These are phyloP conservation scores for Muscicapa comitata DNA, from an alignment of 2,797 vertebrate species.

Conservation along the genomic window DNA sequence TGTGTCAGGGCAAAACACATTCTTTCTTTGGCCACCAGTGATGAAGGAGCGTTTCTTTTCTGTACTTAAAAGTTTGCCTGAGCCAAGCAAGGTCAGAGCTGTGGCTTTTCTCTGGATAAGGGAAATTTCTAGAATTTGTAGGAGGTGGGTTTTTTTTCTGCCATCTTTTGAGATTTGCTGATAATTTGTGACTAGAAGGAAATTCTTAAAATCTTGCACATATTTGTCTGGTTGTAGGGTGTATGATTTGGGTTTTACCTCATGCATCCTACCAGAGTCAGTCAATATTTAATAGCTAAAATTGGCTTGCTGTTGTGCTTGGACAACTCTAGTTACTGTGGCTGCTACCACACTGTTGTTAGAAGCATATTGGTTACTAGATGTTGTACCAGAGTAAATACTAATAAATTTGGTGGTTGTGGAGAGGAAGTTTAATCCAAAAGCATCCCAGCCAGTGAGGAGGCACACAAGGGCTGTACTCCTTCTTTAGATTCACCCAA, in stretches of 20 bases:
- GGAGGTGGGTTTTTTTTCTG: background rate
- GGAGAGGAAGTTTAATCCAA: slow-evolving; percentile 13
- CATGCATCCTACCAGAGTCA: slow-evolving; percentile 5
- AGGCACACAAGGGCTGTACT: background rate
- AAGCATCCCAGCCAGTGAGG: background rate
- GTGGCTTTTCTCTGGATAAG: background rate
- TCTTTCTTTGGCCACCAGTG: background rate
- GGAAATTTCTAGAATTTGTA: background rate
- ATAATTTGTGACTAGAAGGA: slow-evolving; percentile 3
- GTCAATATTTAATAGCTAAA: slow-evolving; percentile 45
- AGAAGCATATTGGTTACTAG: slow-evolving; percentile 28
- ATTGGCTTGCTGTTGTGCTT: background rate
- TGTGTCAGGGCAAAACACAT: background rate
- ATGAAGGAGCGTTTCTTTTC: background rate
- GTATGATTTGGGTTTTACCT: background rate
- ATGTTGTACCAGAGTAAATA: slow-evolving; percentile 39
- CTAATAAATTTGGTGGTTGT: slow-evolving; percentile 30
- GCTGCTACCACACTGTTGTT: slow-evolving; percentile 37
- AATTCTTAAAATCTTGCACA: slow-evolving; percentile 27
- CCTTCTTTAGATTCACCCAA: background rate
- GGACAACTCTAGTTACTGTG: background rate
- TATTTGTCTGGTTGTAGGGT: background rate
- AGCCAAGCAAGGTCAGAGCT: slow-evolving; percentile 15
- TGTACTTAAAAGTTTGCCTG: background rate
- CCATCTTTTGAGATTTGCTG: background rate